Evolutionary conservation across 2,797 vertebrate species (phyloP).

Genomic region (Odontamblyopus lacepedii): DNA sequence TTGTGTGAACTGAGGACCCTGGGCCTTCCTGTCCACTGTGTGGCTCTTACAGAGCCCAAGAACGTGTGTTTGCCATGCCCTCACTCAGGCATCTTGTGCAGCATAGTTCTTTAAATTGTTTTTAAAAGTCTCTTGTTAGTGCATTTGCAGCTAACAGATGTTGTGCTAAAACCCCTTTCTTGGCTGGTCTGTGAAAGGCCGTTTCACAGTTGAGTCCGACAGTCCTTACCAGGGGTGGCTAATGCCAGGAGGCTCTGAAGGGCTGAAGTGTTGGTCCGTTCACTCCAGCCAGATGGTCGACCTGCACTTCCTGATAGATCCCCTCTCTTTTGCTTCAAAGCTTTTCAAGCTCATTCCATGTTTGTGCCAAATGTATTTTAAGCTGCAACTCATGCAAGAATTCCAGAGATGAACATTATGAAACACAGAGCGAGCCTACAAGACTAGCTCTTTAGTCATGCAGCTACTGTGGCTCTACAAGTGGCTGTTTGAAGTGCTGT

Average conservation of each 20-base stretch:
- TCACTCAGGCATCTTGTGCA: constrained; percentile 66
- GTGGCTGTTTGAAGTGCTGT: constrained; percentile 55
- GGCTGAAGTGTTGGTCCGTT: constrained; percentile 53
- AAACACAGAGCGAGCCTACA: constrained; percentile 70
- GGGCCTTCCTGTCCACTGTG: constrained; percentile 53
- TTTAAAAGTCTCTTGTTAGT: constrained; percentile 72
- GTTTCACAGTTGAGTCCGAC: constrained; percentile 74
- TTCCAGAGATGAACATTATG: constrained; percentile 53
- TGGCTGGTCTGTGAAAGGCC: constrained; percentile 75
- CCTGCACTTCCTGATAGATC: constrained; percentile 63
- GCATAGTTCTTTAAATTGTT: constrained; percentile 72
- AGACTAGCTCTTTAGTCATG: constrained; percentile 67
- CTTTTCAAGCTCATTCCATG: constrained; percentile 46
- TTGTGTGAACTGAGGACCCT: constrained; percentile 48
- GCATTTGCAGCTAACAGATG: constrained; percentile 64
- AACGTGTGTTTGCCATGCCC: constrained; percentile 50
- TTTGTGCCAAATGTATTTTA: constrained; percentile 59
- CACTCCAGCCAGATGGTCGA: constrained; percentile 71
- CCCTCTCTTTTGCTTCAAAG: constrained; percentile 36
- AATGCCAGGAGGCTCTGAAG: constrained; percentile 64
- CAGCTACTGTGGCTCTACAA: constrained; percentile 73
- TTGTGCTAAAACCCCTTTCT: constrained; percentile 73
- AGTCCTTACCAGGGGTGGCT: constrained; percentile 60
- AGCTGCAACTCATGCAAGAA: constrained; percentile 65
- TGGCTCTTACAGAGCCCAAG: constrained; percentile 50